Base-by-base conservation (phyloP, 1,140 invertebrate genomes). In the Drosophila mauritiana region DNA sequence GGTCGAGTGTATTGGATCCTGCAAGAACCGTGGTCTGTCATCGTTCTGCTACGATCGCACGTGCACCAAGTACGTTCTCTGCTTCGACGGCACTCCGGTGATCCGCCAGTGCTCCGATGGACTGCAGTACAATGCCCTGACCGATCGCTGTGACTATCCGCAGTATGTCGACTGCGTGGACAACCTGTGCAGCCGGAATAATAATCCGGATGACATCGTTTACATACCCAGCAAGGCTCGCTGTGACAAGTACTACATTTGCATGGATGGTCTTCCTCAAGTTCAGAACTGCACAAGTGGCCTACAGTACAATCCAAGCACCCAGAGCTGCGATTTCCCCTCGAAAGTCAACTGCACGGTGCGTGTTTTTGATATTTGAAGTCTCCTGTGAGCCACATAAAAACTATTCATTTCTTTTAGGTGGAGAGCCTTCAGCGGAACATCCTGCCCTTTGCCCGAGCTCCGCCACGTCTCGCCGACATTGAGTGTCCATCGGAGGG, bases 161-260 rank as follows among this genome's bases (percentile, higher is more conserved):
- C 90, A 91, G 56, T 80, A 73, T 58, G 90, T 91, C 6, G 90
- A 91, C 63, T 91, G 90, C 48, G 83, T 78, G 25, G 83, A 90
- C 10, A 91, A 91, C 40, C 48, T 91, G 11, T 91, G 90, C 27
- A 61, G 74, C 17, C 62, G 73, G 5, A 49, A 82, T 34, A 91
- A 90, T 65, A 55, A 91, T 43, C 61, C 76, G 15, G 27, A 46
- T 0, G 49, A 68, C 39, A 91, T 91, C 49, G 82, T 81, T 1
- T 91, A 67, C 48, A 48, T 91, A 20, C 13, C 72, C 49, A 91
- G 90, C 64, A 90, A 91, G 27, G 58, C 90, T 0, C 25, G 36
- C 5, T 91, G 90, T 25, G 68, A 67, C 42, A 91, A 89, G 42
- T 91, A 90, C 55, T 91, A 69, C 49, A 45, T 91, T 0, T 91